A percentile compares a stretch with the other conserved stretches of the same genome.
Conservation (phyloP, 2,888 invertebrate genomes). For the Eupithecia pulchellata region DNA sequence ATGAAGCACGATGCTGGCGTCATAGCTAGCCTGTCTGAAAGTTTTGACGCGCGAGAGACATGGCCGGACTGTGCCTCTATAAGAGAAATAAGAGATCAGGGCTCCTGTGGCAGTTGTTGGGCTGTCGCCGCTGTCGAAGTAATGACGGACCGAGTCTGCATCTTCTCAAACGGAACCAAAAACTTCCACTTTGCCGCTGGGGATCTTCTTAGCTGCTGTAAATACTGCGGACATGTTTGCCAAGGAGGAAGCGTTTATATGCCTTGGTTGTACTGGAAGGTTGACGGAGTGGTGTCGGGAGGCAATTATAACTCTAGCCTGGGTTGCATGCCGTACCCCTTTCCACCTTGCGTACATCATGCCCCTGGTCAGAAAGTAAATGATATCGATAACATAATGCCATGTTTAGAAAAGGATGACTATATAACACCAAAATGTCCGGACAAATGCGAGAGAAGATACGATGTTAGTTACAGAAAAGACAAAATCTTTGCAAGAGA, state of each 20-base stretch:
- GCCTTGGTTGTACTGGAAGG: constrained; percentile 95
- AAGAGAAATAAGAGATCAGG: constrained; percentile 92
- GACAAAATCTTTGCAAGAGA: constrained; percentile 91
- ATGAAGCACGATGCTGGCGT: constrained; percentile 63
- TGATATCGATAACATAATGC: constrained; percentile 87
- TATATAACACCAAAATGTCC: constrained; percentile 94
- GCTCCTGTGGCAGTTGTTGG: constrained; percentile 98
- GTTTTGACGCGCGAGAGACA: constrained; percentile 91
- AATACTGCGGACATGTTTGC: constrained; percentile 91
- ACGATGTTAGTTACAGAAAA: constrained; percentile 88
- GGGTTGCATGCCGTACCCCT: constrained; percentile 95
- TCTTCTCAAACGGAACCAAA: constrained; percentile 89
- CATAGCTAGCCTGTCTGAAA: constrained; percentile 87
- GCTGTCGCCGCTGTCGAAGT: constrained; percentile 96
- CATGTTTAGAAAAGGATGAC: constrained; percentile 87
- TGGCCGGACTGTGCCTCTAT: constrained; percentile 96
- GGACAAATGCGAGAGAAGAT: constrained; percentile 87
- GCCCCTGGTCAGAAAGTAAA: constrained; percentile 67
- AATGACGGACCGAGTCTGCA: constrained; percentile 95
- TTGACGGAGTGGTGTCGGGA: constrained; percentile 94
- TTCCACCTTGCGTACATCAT: constrained; percentile 96
- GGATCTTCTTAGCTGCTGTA: constrained; percentile 93
- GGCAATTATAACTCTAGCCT: constrained; percentile 90
- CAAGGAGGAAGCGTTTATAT: constrained; percentile 91
- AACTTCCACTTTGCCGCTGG: constrained; percentile 93